Percentiles rank a stretch among this genome's conserved stretches.
Evolutionary conservation across 2,113 vertebrate species (phyloP).

Genomic region (Apaloderma vittatum): DNA sequence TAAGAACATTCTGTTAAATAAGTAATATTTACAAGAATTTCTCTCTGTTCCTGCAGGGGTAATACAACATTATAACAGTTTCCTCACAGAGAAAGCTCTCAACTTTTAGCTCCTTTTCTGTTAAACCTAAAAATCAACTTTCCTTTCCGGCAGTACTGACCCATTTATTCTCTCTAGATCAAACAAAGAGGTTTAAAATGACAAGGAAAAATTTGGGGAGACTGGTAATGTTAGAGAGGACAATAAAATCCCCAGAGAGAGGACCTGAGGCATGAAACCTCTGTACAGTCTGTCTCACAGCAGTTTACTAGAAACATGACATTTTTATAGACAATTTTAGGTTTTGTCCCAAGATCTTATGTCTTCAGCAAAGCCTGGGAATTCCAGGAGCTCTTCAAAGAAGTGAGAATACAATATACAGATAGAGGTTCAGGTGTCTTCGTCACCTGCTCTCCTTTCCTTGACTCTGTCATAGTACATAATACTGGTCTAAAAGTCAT

Average conservation of each 20-base stretch:
- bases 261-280: not conserved
- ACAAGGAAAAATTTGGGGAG: not conserved
- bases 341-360: not conserved
- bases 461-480: not conserved
- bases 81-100: constrained; percentile 52
- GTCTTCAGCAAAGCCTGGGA: not conserved
- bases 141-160: constrained; percentile 31
- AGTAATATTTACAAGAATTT: constrained; percentile 68
- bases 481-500: not conserved
- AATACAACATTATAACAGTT: constrained; percentile 62
- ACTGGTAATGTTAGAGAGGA: not conserved
- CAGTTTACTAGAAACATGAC: not conserved
- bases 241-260: not conserved
- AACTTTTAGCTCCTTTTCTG: constrained; percentile 38
- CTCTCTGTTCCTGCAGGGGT: constrained; percentile 54
- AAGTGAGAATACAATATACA: not conserved
- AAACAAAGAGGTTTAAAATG: constrained; percentile 15
- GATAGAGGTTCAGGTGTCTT: not conserved
- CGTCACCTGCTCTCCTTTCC: not conserved
- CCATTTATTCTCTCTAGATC: constrained; percentile 30
- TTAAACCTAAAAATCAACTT: constrained; percentile 56
- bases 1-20: constrained; percentile 73
- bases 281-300: not conserved
- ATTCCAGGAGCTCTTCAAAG: not conserved
- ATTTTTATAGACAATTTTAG: not conserved